Evolutionary conservation across 1,140 invertebrate species (phyloP).

Genomic region (Lethocerus indicus): DNA sequence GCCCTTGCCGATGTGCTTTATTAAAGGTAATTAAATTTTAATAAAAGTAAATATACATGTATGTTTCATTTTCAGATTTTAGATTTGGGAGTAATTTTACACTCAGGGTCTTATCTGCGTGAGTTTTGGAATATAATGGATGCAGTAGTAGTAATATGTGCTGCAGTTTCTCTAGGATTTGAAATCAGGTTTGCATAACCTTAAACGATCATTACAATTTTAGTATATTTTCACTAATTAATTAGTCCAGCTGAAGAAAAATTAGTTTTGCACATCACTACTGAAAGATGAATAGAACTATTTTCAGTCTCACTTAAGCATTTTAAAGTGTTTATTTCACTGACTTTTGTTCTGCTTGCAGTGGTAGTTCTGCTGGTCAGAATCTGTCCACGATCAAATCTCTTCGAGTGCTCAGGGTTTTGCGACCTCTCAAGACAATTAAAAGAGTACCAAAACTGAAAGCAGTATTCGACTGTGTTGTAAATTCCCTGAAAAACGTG

Average conservation of each 20-base stretch:
- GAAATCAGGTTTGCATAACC: slow-evolving; percentile 52
- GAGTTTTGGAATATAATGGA: slow-evolving; percentile 95
- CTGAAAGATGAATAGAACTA: neutral
- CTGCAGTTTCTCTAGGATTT: slow-evolving; percentile 91
- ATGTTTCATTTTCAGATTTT: slow-evolving; percentile 47
- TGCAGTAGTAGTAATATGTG: slow-evolving; percentile 95
- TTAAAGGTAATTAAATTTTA: neutral
- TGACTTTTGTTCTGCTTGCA: slow-evolving; percentile 19
- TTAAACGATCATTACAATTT: neutral
- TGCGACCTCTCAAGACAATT: slow-evolving; percentile 99
- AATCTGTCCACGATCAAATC: slow-evolving; percentile 99
- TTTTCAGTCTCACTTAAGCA: no score
- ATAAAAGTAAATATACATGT: neutral
- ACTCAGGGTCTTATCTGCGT: slow-evolving; percentile 84
- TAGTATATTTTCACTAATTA: neutral
- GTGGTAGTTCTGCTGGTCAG: slow-evolving; percentile 44
- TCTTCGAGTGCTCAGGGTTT: slow-evolving; percentile 89
- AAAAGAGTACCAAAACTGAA: slow-evolving; percentile 97
- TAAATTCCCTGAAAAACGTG: slow-evolving; percentile 99
- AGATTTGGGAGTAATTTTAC: slow-evolving; percentile 89
- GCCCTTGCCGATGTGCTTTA: neutral
- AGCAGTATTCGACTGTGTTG: slow-evolving; percentile 99
- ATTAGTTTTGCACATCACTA: neutral
- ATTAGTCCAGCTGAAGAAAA: neutral
- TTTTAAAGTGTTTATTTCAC: no score